These are phyloP conservation scores for Pocillopora damicornis DNA, from an alignment of 64 coral and sea anemone species.

Conservation along the genomic window DNA sequence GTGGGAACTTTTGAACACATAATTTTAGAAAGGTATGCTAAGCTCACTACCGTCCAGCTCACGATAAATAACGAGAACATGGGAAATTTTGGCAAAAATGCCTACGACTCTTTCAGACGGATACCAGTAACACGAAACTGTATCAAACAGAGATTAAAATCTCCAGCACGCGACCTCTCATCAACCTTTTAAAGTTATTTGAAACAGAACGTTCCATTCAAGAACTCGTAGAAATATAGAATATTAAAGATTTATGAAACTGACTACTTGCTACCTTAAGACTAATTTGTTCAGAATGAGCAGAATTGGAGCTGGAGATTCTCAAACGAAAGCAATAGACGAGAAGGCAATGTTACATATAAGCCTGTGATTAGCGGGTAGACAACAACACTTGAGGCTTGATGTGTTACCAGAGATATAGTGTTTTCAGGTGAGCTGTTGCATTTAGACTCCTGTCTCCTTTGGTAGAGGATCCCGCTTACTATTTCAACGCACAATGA, in stretches of 20 bases:
- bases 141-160: not conserved
- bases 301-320: too few species aligned
- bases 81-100: not conserved
- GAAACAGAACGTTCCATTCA: not conserved
- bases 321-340: too few species aligned
- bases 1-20: too few species aligned
- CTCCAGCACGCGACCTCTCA: not conserved
- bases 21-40: too few species aligned
- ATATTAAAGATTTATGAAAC: not conserved
- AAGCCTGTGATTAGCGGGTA: too few species aligned
- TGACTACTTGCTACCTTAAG: not conserved
- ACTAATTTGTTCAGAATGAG: not conserved
- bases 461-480: too few species aligned
- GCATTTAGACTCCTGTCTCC: too few species aligned
- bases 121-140: not conserved
- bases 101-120: not conserved
- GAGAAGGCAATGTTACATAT: too few species aligned
- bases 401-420: too few species aligned
- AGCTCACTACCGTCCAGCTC: not conserved
- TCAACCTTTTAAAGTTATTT: not conserved
- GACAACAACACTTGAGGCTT: too few species aligned
- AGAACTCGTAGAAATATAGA: not conserved
- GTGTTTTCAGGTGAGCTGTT: too few species aligned
- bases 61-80: not conserved
- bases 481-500: too few species aligned